Conservation (phyloP, 2,113 vertebrate species). For the Papio anubis region DNA sequence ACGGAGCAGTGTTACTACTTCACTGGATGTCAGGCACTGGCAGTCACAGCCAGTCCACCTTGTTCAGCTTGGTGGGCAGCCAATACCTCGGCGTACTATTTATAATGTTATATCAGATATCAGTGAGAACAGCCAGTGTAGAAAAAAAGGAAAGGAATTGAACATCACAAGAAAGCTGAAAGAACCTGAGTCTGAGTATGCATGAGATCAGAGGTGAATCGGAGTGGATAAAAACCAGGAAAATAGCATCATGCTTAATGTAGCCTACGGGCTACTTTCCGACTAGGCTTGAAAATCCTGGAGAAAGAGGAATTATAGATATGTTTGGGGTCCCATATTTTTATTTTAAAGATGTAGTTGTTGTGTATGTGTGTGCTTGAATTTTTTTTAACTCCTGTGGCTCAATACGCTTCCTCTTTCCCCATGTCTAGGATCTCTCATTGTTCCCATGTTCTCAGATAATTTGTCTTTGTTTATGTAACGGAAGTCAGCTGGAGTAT, state of each 20-base stretch:
- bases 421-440: background rate
- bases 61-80: accelerated
- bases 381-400: background rate
- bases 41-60: background rate
- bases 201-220: background rate
- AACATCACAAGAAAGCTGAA: background rate
- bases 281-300: background rate
- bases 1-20: accelerated
- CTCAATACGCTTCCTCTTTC: background rate
- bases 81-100: background rate
- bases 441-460: background rate
- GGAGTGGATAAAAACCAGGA: background rate
- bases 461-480: background rate
- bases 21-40: background rate
- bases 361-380: background rate
- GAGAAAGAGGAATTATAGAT: background rate
- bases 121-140: background rate
- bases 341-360: background rate
- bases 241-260: background rate
- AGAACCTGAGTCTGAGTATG: background rate
- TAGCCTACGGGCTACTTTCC: background rate
- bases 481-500: background rate
- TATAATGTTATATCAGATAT: background rate
- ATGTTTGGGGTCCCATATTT: background rate
- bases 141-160: background rate